phyloP scores from a whole-genome alignment of 1,140 invertebrate species.

The Cherax quadricarinatus region DNA sequence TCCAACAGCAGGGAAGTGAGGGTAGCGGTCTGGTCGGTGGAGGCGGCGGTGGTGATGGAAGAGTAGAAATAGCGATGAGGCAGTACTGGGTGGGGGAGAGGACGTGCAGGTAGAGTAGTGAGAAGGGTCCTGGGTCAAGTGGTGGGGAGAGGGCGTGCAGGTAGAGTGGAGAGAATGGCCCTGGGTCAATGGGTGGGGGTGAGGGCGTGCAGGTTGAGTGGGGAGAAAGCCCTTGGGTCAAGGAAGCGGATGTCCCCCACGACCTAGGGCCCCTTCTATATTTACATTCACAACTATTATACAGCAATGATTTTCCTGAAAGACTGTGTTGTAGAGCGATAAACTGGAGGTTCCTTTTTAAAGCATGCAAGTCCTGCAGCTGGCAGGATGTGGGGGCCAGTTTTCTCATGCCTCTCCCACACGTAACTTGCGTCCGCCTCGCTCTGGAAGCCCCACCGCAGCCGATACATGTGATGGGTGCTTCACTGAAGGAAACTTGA shows the following conservation, averaged over 20 bases:
- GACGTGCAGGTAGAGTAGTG: neutral
- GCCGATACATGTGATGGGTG: neutral
- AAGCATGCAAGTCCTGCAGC: neutral
- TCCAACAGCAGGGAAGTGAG: no score
- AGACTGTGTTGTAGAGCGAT: neutral
- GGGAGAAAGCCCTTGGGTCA: slow-evolving; percentile 25
- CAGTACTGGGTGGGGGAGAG: neutral
- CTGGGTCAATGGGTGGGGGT: neutral
- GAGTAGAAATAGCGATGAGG: neutral
- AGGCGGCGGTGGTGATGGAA: no score
- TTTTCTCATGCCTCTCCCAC: neutral
- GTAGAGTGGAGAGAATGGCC: neutral
- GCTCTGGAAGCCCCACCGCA: neutral
- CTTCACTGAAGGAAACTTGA: neutral
- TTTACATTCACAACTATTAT: neutral
- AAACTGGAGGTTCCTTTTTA: neutral
- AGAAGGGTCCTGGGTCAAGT: slow-evolving; percentile 35
- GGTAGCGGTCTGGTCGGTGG: no score
- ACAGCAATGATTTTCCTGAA: neutral
- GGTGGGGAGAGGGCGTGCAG: neutral
- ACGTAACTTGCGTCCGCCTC: slow-evolving; percentile 1
- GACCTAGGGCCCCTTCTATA: neutral
- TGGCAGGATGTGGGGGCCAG: slow-evolving; percentile 29
- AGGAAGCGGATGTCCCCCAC: slow-evolving; percentile 37
- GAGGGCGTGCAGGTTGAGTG: neutral